These are phyloP conservation scores for Athene cunicularia DNA, from an alignment of 2,113 vertebrate genomes.

Conservation along the genomic window DNA sequence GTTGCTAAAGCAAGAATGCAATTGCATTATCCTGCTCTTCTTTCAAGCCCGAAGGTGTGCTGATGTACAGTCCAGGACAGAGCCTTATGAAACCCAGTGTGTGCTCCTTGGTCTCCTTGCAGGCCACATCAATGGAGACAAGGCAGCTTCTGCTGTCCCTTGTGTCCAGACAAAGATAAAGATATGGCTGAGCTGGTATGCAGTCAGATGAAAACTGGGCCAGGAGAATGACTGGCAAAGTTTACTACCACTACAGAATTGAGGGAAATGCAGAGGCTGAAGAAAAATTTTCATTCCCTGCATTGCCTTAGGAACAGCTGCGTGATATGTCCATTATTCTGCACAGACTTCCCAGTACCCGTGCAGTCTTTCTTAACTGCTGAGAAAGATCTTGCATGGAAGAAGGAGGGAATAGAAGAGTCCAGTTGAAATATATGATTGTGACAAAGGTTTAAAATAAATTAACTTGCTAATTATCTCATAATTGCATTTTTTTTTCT, in stretches of 20 bases:
- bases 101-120: neutral
- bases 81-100: neutral
- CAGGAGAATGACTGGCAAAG: neutral
- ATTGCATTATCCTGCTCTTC: neutral
- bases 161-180: neutral
- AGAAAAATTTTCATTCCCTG: neutral
- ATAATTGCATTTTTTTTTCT: neutral
- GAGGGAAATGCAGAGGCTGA: neutral
- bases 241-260: neutral
- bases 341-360: neutral
- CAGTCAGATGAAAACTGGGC: neutral
- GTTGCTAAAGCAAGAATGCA: neutral
- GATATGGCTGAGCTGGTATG: neutral
- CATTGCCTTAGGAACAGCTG: neutral
- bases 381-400: neutral
- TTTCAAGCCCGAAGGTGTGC: neutral
- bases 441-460: neutral
- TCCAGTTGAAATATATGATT: neutral
- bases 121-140: fast-evolving
- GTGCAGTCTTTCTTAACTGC: neutral
- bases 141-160: neutral
- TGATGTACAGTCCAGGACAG: neutral
- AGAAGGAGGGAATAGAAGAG: neutral
- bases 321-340: neutral
- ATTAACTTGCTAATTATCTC: neutral